Conservation (phyloP, 2,888 invertebrate genomes). For the Hemaris fuciformis region DNA sequence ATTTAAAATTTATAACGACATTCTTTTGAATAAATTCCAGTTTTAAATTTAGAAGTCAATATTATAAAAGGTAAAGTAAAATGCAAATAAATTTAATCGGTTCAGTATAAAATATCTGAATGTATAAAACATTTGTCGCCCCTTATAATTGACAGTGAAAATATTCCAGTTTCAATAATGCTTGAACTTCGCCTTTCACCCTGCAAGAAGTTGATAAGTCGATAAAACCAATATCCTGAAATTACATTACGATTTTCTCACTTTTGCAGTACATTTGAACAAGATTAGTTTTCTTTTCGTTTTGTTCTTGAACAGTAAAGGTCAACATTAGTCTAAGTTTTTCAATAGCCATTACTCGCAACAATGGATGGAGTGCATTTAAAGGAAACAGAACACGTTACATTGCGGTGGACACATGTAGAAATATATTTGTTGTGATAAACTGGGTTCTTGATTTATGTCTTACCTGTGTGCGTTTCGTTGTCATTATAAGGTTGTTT, state of each 20-base stretch:
- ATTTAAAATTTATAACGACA: too few relatives aligned
- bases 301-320: not conserved
- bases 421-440: conserved; percentile 8
- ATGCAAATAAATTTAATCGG: too few relatives aligned
- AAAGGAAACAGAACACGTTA: conserved; percentile 1
- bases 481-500: conserved; percentile 17
- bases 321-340: conserved; percentile 11
- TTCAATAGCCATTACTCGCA: conserved; percentile 14
- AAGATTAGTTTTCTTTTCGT: conserved; percentile 6
- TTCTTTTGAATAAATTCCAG: too few relatives aligned
- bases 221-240: conserved; percentile 1
- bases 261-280: not conserved
- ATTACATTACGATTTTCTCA: conserved; percentile 9
- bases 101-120: not conserved
- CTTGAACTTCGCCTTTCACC: not conserved
- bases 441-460: conserved; percentile 11
- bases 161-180: not conserved
- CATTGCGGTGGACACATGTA: not conserved
- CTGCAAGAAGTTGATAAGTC: not conserved
- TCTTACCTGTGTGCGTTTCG: conserved; percentile 1
- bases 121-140: not conserved
- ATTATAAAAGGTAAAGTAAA: too few relatives aligned
- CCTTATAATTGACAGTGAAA: not conserved
- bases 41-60: too few relatives aligned
- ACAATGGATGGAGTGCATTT: conserved; percentile 9